Conservation (phyloP, 2,797 vertebrate species). For the Acestrorhynchus altus region DNA sequence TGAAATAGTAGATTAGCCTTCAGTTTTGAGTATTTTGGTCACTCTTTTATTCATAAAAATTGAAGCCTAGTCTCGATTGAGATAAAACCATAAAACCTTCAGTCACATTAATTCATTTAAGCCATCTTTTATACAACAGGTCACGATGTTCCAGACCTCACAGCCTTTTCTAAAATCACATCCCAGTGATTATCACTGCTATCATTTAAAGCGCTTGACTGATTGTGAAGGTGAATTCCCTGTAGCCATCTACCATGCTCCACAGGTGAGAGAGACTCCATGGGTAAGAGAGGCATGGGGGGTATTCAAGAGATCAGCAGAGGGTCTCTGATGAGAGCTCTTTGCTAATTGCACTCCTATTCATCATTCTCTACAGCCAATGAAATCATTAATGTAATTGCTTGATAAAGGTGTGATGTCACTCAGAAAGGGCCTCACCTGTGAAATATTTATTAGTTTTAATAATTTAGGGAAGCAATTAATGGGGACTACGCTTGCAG, state of each 20-base stretch:
- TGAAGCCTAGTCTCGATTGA: too few species aligned
- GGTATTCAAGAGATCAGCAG: slow-evolving; percentile 64
- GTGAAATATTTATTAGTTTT: slow-evolving; percentile 85
- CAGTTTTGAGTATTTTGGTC: too few species aligned
- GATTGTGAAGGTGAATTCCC: slow-evolving; percentile 15
- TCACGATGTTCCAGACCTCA: not conserved
- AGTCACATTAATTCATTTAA: too few species aligned
- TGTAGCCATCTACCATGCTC: not conserved
- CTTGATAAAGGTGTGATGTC: slow-evolving; percentile 80
- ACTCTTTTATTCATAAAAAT: too few species aligned
- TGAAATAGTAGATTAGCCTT: too few species aligned
- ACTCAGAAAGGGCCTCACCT: slow-evolving; percentile 76
- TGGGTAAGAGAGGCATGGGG: slow-evolving; percentile 38
- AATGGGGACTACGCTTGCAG: slow-evolving; percentile 76
- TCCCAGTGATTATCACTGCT: slow-evolving; percentile 17
- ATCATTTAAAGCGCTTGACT: slow-evolving; percentile 26
- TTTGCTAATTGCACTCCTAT: slow-evolving; percentile 83
- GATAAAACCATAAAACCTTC: too few species aligned
- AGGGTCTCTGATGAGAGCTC: slow-evolving; percentile 76
- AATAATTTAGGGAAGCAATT: slow-evolving; percentile 80
- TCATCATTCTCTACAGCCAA: slow-evolving; percentile 82
- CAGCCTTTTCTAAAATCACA: not conserved
- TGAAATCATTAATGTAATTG: slow-evolving; percentile 80
- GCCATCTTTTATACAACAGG: too few species aligned
- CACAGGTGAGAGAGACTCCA: slow-evolving; percentile 42